Base-by-base conservation (phyloP, 2,797 vertebrate genomes). In the Cryptoblepharus egeriae region DNA sequence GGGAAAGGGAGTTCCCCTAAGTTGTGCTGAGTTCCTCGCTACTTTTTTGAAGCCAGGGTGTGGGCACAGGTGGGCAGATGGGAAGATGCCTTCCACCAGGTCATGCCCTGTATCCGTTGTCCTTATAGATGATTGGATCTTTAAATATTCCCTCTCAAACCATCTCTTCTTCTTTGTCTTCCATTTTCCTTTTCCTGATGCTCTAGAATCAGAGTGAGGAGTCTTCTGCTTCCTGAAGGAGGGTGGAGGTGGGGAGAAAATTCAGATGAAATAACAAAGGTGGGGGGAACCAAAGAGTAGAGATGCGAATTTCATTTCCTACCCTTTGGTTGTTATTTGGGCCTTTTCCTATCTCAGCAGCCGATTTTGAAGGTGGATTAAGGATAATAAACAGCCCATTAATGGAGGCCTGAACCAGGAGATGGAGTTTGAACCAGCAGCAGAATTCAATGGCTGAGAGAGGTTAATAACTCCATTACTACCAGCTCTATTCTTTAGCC, bases 391-490 rank as follows among this genome's bases (percentile, higher is more conserved):
- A 96, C 96, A 96, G 94, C 95, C 95, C 92, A 92, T 96, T 96
- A 96, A 96, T 96, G 93, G 95, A 95, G 94, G 93, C 94, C 94
- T 96, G 95, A 95, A 95, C 94, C 88, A 88, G 93, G 92, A 95
- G 94, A 96, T 95, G 93, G 95, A 95, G 94, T 92, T 92, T 90
- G 94, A 92, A 93, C 90, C 92, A 57, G 92, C 94, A 64, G 94
- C 93, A 77, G 65, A 93, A 93, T 92, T 89, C 93, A 45, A 94
- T 81, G 94, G 96, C 96, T 96, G 96, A 78, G 18, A 81, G 89
- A 96, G 98, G 98, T 99, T 99, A 99, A 99, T 99, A 98, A 99
- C 98, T 98, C 97, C 93, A 99, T 99, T 99, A 99, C 97, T 95
- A 96, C 95, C 96, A 96, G 97, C 97, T 97, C 97, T 95, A 95